These are phyloP conservation scores for Cosmorhoe ocellata DNA, from an alignment of 2,888 invertebrate species.

Conservation along the genomic window DNA sequence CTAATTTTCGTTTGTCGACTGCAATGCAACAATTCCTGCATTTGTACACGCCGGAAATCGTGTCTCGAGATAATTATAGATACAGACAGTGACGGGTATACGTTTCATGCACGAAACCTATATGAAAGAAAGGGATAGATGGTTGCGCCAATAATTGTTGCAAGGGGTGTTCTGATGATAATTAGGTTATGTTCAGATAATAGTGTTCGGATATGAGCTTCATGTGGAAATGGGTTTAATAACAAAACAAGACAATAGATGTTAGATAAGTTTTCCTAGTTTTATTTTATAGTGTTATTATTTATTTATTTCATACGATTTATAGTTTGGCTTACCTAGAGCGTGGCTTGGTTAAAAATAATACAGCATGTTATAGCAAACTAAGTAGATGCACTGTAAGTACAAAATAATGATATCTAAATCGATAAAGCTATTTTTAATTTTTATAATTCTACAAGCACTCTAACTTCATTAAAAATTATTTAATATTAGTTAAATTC, in stretches of 20 bases:
- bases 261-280: no score
- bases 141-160: conserved; percentile 38
- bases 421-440: no score
- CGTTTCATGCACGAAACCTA: conserved; percentile 36
- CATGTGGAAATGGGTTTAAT: conserved; percentile 2
- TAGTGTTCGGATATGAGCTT: conserved; percentile 13
- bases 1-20: conserved; percentile 54
- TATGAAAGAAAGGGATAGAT: conserved; percentile 43
- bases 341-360: no score
- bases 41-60: conserved; percentile 64
- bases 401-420: no score
- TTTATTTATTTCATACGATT: no score
- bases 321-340: no score
- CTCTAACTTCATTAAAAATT: no score
- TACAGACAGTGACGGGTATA: conserved; percentile 59
- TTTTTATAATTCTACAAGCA: no score
- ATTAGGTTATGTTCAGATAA: conserved; percentile 47
- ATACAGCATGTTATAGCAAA: no score
- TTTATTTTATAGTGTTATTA: no score
- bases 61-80: conserved; percentile 73
- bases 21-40: conserved; percentile 52
- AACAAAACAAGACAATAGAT: conserved; percentile 3
- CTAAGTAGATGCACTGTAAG: no score
- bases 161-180: conserved; percentile 37
- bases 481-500: conserved; percentile 28